These are phyloP conservation scores for Eupithecia centaureata DNA, from an alignment of 2,888 invertebrate species.

Conservation along the genomic window DNA sequence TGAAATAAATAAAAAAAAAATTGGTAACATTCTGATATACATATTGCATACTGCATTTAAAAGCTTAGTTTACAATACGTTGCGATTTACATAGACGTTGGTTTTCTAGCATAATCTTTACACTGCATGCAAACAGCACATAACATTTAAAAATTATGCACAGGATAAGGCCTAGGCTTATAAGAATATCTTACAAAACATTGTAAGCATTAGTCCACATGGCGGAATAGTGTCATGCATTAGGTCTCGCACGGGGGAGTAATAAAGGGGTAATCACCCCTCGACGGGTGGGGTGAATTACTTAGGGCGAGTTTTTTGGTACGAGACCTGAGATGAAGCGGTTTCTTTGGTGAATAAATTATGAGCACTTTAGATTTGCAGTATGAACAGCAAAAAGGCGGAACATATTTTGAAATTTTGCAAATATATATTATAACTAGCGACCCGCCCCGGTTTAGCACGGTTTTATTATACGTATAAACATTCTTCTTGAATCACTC, in stretches of 20 bases:
- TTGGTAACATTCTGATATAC: no score
- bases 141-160: constrained; percentile 12
- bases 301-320: constrained; percentile 55
- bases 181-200: constrained; percentile 47
- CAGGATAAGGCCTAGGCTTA: constrained; percentile 23
- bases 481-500: no score
- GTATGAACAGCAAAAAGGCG: no score
- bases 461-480: no score
- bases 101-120: not conserved
- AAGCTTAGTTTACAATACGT: not conserved
- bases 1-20: no score
- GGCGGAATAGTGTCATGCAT: constrained; percentile 79
- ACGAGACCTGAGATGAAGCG: constrained; percentile 49
- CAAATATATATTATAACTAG: no score
- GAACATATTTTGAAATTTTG: no score
- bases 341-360: constrained; percentile 9
- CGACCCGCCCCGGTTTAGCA: no score
- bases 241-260: constrained; percentile 71
- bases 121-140: constrained; percentile 6
- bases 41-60: not conserved
- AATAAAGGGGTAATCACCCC: constrained; percentile 81
- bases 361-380: not conserved
- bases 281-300: constrained; percentile 65
- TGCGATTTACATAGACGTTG: not conserved
- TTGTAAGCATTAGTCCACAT: constrained; percentile 68